Percentiles rank a stretch among this genome's conserved stretches.
phyloP scores from a whole-genome alignment of 2,797 vertebrate species.

The Gila robusta region DNA sequence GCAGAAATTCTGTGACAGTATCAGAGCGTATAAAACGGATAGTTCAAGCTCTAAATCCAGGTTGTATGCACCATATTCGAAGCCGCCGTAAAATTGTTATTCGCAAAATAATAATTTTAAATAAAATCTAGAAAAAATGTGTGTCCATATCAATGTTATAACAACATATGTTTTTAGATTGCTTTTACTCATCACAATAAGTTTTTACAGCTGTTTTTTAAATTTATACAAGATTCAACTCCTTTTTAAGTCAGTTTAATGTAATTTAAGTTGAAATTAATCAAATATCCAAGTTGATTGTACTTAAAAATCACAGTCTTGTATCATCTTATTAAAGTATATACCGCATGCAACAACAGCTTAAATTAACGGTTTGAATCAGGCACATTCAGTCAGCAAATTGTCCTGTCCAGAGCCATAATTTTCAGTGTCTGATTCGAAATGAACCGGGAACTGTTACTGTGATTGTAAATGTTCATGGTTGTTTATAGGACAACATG shows the following conservation, averaged over 20 bases:
- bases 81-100: rapidly evolving
- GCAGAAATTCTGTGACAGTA: slow-evolving; percentile 19
- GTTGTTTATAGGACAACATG: neutral
- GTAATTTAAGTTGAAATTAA: too few species aligned
- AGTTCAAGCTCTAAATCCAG: neutral
- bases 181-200: too few species aligned
- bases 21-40: neutral
- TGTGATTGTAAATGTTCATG: neutral
- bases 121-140: neutral
- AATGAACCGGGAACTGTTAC: neutral
- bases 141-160: neutral
- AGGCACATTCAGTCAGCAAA: neutral
- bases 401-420: neutral
- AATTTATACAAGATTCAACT: too few species aligned
- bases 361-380: neutral
- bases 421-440: neutral
- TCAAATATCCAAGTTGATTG: too few species aligned
- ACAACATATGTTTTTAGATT: too few species aligned
- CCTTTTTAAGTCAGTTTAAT: too few species aligned
- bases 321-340: neutral
- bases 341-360: neutral
- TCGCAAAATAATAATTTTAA: too few species aligned
- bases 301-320: neutral
- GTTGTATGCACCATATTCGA: neutral
- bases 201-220: too few species aligned